Evolutionary conservation across 1,140 invertebrate genomes (phyloP).

Genomic region (Thrips palmi): DNA sequence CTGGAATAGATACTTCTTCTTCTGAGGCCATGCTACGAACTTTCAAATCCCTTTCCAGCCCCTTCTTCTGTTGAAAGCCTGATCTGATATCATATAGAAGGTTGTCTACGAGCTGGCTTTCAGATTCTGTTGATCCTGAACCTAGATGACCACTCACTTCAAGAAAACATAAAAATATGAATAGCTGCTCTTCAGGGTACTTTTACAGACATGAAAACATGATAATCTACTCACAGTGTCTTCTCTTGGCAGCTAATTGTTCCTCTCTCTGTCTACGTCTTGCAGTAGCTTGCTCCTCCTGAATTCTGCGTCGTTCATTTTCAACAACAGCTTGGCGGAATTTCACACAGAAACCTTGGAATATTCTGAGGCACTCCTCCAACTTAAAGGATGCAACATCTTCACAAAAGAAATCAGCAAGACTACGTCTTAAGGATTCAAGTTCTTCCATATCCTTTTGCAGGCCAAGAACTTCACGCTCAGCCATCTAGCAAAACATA

Average conservation of each 20-base stretch:
- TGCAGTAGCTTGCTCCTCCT: conserved; percentile 65
- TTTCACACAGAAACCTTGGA: conserved; percentile 69
- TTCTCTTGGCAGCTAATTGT: conserved; percentile 43
- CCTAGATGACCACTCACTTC: conserved; percentile 43
- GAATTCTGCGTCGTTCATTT: conserved; percentile 53
- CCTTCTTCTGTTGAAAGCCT: conserved; percentile 32
- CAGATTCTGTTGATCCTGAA: conserved; percentile 59
- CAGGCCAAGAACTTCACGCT: conserved; percentile 54
- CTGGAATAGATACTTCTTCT: conserved; percentile 37
- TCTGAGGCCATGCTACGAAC: conserved; percentile 32
- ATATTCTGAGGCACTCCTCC: conserved; percentile 86
- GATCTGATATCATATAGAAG: conserved; percentile 49
- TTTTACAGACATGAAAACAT: conserved; percentile 3
- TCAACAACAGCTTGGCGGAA: conserved; percentile 68
- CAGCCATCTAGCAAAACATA: conserved; percentile 42
- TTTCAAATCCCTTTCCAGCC: conserved; percentile 25
- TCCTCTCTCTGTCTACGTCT: conserved; percentile 59
- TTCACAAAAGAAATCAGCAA: conserved; percentile 92
- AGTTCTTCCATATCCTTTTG: conserved; percentile 67
- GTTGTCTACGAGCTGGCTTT: conserved; percentile 51
- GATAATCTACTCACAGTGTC: conserved; percentile 29
- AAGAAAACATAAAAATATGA: conserved; percentile 15
- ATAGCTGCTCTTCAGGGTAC: neutral
- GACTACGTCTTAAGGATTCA: conserved; percentile 51
- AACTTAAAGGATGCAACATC: conserved; percentile 77